Evolutionary conservation across 2,888 invertebrate genomes (phyloP).

Genomic region (Molanna angustata): DNA sequence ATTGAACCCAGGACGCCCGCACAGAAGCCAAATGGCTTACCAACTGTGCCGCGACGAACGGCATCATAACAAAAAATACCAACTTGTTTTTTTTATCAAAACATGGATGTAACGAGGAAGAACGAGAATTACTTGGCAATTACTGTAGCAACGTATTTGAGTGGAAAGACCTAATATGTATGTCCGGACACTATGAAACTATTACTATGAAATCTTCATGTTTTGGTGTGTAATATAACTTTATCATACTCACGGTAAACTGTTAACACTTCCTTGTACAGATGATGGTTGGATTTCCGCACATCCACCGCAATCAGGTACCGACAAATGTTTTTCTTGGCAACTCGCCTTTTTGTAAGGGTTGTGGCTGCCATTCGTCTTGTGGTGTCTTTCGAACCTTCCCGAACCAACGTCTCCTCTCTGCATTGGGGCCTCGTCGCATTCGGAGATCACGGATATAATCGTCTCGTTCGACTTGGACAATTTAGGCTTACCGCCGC

Average conservation of each 20-base stretch:
- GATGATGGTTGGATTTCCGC: conserved; percentile 17
- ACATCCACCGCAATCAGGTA: conserved; percentile 18
- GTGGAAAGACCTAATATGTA: no score
- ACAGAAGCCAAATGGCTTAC: no score
- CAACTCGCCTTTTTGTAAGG: conserved; percentile 16
- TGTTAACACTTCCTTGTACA: conserved; percentile 17
- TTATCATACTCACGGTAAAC: conserved; percentile 21
- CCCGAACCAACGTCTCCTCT: background rate
- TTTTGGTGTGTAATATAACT: background rate
- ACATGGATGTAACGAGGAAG: no score
- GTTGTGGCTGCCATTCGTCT: conserved; percentile 3
- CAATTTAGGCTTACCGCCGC: background rate
- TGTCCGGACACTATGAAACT: no score
- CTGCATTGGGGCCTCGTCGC: conserved; percentile 2
- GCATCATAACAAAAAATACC: no score
- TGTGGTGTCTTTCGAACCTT: conserved; percentile 20
- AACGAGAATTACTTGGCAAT: no score
- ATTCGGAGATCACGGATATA: conserved; percentile 18
- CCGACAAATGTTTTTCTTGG: background rate
- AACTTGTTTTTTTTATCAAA: no score
- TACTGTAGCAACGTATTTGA: no score
- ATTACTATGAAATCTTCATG: no score
- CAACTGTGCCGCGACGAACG: no score
- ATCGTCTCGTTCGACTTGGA: background rate
- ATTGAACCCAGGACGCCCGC: no score